Evolutionary conservation across 2,888 invertebrate species (phyloP).

Genomic region (Cremastobaeus sp.): DNA sequence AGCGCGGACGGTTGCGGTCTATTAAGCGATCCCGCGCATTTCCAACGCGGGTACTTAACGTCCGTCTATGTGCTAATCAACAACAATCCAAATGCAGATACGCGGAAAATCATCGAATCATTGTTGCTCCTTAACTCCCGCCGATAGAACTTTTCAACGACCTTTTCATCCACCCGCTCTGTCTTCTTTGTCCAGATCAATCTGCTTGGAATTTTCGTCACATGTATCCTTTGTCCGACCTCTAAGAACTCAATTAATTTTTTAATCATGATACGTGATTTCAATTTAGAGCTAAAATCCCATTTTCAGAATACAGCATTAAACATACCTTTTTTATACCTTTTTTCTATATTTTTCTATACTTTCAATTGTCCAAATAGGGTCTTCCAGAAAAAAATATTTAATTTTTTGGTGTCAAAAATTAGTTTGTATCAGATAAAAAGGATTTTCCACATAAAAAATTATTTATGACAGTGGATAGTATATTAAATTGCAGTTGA

Average conservation of each 20-base stretch:
- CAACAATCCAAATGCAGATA: constrained; percentile 59
- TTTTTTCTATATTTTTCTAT: no score
- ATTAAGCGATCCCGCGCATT: constrained; percentile 55
- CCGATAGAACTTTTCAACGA: constrained; percentile 9
- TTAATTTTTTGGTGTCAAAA: no score
- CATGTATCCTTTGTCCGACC: constrained; percentile 11
- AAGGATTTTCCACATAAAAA: no score
- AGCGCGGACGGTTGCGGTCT: constrained; percentile 58
- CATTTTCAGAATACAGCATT: no score
- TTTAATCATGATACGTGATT: constrained; percentile 33
- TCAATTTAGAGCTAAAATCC: neutral
- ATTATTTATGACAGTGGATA: no score
- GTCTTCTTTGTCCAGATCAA: neutral
- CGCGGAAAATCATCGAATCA: constrained; percentile 50
- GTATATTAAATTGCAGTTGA: no score
- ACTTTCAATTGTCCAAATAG: no score
- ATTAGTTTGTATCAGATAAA: no score
- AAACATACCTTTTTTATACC: no score
- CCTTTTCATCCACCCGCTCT: constrained; percentile 3
- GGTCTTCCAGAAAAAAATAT: no score
- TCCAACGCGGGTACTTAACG: constrained; percentile 62
- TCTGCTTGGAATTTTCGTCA: constrained; percentile 32
- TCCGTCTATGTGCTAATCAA: constrained; percentile 63
- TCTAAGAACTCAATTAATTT: constrained; percentile 43
- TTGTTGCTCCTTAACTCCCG: constrained; percentile 35